Evolutionary conservation across 2,797 vertebrate genomes (phyloP).

Genomic region (Pampus argenteus): DNA sequence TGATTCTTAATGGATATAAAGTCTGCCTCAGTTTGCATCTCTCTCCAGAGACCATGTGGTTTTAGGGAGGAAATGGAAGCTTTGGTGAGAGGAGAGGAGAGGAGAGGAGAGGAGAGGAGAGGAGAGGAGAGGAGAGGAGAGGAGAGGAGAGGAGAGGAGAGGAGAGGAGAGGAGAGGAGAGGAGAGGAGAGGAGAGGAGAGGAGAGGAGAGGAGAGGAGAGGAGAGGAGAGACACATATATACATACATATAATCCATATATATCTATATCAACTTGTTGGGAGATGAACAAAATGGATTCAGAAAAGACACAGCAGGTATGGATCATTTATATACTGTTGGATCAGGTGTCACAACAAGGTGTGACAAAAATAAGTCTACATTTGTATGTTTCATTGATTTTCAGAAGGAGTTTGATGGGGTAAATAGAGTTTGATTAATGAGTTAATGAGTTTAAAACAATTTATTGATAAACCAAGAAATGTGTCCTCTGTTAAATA

Average conservation of each 20-base stretch:
- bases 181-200: slow-evolving; percentile 1
- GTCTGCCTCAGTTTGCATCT: slow-evolving; percentile 71
- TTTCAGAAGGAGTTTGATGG: no score
- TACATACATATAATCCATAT: slow-evolving; percentile 18
- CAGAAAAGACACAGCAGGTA: no score
- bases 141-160: background rate
- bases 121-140: background rate
- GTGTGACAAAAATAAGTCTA: no score
- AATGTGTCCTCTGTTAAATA: no score
- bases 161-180: background rate
- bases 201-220: slow-evolving; percentile 21
- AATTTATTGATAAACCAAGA: no score
- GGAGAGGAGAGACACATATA: slow-evolving; percentile 71
- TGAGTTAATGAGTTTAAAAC: no score
- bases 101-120: slow-evolving; percentile 4
- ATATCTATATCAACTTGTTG: background rate
- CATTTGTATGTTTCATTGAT: no score
- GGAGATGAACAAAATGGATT: no score
- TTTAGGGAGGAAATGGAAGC: slow-evolving; percentile 57
- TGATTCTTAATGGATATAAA: slow-evolving; percentile 78
- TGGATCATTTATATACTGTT: no score
- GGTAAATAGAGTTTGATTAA: no score
- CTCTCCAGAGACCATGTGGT: slow-evolving; percentile 63
- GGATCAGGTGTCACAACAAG: no score
- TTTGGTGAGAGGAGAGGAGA: slow-evolving; percentile 49